Percentiles rank a stretch among this genome's conserved stretches.
Conservation (phyloP, 2,888 invertebrate species). For the Xanthia togata region DNA sequence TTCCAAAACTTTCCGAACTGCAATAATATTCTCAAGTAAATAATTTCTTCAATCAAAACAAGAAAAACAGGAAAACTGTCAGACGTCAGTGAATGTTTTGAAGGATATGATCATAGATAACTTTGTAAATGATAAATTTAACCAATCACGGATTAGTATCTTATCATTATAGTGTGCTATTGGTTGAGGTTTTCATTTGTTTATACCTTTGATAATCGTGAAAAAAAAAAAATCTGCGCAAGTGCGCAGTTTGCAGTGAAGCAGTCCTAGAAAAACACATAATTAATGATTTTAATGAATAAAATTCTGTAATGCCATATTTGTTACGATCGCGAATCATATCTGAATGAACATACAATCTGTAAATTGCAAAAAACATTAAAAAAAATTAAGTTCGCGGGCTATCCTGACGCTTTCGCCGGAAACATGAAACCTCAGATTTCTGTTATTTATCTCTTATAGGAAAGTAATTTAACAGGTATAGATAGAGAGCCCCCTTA, state of each 20-base stretch:
- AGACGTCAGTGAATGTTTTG: neutral
- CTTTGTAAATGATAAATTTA: constrained; percentile 17
- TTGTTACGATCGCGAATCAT: too few species aligned
- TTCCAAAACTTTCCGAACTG: constrained; percentile 6
- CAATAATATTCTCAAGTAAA: neutral
- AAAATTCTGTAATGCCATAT: too few species aligned
- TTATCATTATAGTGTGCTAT: constrained; percentile 35
- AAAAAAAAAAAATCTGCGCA: constrained; percentile 14
- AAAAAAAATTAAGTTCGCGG: too few species aligned
- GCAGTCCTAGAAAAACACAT: too few species aligned
- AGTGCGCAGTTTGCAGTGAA: neutral
- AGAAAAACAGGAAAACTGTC: constrained; percentile 31
- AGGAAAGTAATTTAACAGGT: too few species aligned
- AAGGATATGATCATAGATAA: constrained; percentile 23
- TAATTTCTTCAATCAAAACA: constrained; percentile 17
- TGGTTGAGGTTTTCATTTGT: constrained; percentile 17
- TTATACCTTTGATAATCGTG: constrained; percentile 14
- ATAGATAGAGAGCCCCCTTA: too few species aligned
- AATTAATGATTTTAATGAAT: too few species aligned
- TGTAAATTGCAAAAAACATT: too few species aligned
- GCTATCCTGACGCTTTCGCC: too few species aligned
- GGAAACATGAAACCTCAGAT: too few species aligned
- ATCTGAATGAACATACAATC: too few species aligned
- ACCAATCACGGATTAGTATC: constrained; percentile 23
- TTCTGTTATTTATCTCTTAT: too few species aligned